These are phyloP conservation scores for Cephalopholis sonnerati DNA, from an alignment of 2,113 vertebrate genomes.

Conservation along the genomic window DNA sequence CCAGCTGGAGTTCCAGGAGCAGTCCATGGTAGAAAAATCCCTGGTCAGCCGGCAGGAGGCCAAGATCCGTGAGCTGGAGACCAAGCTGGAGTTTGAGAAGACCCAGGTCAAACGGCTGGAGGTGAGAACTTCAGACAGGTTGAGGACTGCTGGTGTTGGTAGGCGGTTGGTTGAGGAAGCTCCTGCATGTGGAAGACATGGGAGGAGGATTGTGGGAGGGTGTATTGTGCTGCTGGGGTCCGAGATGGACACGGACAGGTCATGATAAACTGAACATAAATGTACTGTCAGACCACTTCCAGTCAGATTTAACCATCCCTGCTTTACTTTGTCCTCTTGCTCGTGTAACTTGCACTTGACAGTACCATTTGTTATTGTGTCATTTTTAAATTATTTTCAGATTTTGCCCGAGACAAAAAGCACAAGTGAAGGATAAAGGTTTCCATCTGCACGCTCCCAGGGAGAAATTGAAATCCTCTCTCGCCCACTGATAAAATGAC, in stretches of 20 bases:
- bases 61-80: conserved; percentile 95
- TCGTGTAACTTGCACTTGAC: conserved; percentile 27
- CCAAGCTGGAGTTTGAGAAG: conserved; percentile 96
- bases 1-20: conserved; percentile 96
- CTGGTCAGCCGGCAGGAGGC: conserved; percentile 96
- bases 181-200: background rate
- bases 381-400: conserved; percentile 70
- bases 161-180: background rate
- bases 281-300: background rate
- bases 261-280: background rate
- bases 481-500: conserved; percentile 38
- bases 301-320: conserved; percentile 5
- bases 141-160: conserved; percentile 3
- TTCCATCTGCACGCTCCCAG: conserved; percentile 15
- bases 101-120: conserved; percentile 97
- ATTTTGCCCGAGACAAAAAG: conserved; percentile 79
- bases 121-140: conserved; percentile 80
- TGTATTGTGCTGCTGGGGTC: conserved; percentile 20
- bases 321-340: conserved; percentile 24
- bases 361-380: conserved; percentile 72
- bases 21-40: conserved; percentile 98
- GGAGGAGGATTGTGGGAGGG: background rate
- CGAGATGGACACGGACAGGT: background rate
- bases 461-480: conserved; percentile 44
- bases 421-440: conserved; percentile 57